These are phyloP conservation scores for Spheniscus mendiculus DNA, from an alignment of 2,113 vertebrate genomes.

Conservation along the genomic window DNA sequence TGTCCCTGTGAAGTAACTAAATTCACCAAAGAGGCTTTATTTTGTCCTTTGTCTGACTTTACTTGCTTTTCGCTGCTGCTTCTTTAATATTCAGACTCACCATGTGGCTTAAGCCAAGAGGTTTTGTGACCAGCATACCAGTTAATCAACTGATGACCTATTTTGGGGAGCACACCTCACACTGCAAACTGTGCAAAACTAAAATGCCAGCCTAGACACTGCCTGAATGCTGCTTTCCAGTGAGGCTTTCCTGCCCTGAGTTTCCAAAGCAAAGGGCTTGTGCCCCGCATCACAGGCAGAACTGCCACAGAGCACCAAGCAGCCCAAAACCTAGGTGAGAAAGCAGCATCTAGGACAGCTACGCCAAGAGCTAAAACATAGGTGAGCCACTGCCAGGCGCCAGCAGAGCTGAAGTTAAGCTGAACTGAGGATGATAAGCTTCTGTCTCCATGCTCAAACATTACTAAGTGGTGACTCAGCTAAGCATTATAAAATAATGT, in stretches of 20 bases:
- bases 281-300: accelerated
- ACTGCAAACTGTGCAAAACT: background rate
- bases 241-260: background rate
- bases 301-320: background rate
- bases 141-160: background rate
- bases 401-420: accelerated
- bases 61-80: background rate
- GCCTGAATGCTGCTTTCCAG: background rate
- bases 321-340: background rate
- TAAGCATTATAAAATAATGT: background rate
- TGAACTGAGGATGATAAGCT: background rate
- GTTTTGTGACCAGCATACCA: background rate
- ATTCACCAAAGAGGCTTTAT: background rate
- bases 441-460: background rate
- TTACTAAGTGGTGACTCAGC: background rate
- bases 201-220: accelerated
- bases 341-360: background rate
- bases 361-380: accelerated
- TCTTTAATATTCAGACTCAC: background rate
- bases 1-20: background rate
- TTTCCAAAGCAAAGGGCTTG: background rate
- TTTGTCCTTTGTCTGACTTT: background rate
- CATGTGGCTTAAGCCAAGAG: background rate
- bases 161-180: background rate
- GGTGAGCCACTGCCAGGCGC: background rate